Evolutionary conservation across 2,113 vertebrate genomes (phyloP), one percentile per base, ranked within the genome.

Genomic region (Aegotheles bennettii): DNA sequence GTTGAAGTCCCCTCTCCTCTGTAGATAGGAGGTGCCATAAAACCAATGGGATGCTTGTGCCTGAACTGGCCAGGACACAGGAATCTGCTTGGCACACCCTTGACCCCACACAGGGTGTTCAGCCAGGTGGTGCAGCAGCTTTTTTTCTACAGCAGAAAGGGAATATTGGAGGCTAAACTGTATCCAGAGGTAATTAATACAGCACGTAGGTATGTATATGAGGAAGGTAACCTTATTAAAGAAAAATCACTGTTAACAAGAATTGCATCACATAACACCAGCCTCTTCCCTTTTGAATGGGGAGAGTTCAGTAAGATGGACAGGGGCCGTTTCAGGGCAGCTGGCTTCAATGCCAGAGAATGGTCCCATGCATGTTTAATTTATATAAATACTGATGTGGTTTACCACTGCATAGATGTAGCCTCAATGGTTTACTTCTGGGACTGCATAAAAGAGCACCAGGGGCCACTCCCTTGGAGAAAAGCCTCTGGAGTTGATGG

Each of bases 51-150:
- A 40, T 51, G 29, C 50, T 59, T 59, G 25, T 48, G 31, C 21
- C 40, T 57, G 60, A 75, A 29, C 53, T 45, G 42, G 11, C 29
- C 74, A 47, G 45, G 35, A 24, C 18, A 5, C 23, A 13, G 0
- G 2, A 43, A 54, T n/a, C 64, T 69, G 13, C 51, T 77, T 60
- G 61, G 25, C 1, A 2, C 14, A 61, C 19, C 15, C 25, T 61
- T 4, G 4, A 13, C 36, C 19, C 8, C 9, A 17, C 1, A 2
- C 6, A 35, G 17, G 12, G 23, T 1, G 0, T 50, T 84, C 17
- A 74, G 31, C 53, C 50, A 60, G 42, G 33, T 1, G 3, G 33
- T 48, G 36, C 26, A 35, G 43, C 18, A 42, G 33, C 17, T 45
- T 53, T 59, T n/a, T 69, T 28, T n/a, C 65, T 19, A 21, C 36